These are phyloP conservation scores for Chlorodrepanis virens DNA, from an alignment of 2,113 vertebrate genomes.

Conservation along the genomic window DNA sequence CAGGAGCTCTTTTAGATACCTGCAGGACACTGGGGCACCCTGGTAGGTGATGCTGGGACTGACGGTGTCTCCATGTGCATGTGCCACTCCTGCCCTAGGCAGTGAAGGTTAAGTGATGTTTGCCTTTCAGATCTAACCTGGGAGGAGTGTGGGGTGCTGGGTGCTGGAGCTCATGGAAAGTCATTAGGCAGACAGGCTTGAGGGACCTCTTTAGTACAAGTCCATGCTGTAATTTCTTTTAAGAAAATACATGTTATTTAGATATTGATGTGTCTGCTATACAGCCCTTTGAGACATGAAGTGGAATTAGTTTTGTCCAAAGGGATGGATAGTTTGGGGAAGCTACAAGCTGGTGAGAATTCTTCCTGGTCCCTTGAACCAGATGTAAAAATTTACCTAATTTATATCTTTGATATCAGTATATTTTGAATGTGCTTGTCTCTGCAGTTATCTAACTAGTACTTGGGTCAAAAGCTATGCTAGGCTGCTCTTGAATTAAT, in stretches of 20 bases:
- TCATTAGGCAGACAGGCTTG: not conserved
- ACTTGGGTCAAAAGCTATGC: not conserved
- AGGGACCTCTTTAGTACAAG: not conserved
- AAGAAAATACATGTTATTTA: not conserved
- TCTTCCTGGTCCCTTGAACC: not conserved
- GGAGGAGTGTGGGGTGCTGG: not conserved
- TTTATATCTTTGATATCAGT: not conserved
- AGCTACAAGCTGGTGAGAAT: not conserved
- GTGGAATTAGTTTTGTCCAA: not conserved
- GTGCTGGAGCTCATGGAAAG: not conserved
- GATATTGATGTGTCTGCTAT: not conserved
- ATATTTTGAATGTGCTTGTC: not conserved
- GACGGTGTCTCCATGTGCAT: fast-evolving
- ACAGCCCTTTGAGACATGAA: not conserved
- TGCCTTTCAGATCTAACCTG: not conserved
- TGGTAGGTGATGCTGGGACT: not conserved
- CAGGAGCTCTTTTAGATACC: not conserved
- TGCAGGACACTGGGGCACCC: not conserved
- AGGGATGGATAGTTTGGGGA: not conserved
- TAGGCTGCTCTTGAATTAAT: not conserved
- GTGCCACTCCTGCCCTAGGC: not conserved
- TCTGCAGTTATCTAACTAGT: not conserved
- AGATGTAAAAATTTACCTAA: not conserved
- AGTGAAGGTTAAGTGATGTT: not conserved
- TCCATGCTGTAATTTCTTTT: not conserved